phyloP scores from a whole-genome alignment of 1,140 invertebrate species.

The Zophobas morio region DNA sequence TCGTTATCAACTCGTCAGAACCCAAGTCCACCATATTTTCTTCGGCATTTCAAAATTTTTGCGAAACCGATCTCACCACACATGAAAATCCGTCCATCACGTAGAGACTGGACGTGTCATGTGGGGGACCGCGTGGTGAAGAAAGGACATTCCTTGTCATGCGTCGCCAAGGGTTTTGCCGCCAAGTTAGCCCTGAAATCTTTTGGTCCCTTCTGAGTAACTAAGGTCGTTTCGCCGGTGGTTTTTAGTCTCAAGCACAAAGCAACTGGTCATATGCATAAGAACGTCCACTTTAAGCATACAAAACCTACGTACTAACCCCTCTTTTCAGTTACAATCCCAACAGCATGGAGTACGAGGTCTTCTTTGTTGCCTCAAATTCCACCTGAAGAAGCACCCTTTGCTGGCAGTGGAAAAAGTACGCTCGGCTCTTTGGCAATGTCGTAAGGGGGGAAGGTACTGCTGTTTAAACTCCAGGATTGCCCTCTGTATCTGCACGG shows the following conservation, averaged over 20 bases:
- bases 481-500: no score
- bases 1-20: background rate
- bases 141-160: slow-evolving; percentile 6
- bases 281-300: background rate
- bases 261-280: background rate
- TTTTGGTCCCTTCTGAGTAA: slow-evolving; percentile 22
- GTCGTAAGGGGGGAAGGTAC: no score
- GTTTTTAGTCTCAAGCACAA: background rate
- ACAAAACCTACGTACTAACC: no score
- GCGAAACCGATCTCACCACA: background rate
- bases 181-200: slow-evolving; percentile 43
- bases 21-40: background rate
- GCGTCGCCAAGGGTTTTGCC: slow-evolving; percentile 19
- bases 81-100: no score
- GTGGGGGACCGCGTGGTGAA: slow-evolving; percentile 15
- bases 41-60: background rate
- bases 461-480: no score
- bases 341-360: no score
- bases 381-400: no score
- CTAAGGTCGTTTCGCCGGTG: slow-evolving; percentile 33
- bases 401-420: no score
- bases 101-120: slow-evolving; percentile 18
- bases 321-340: no score
- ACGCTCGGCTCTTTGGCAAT: no score
- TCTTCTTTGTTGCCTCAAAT: no score